These are phyloP conservation scores for Eurois occulta DNA, from an alignment of 2,888 invertebrate species.

Conservation along the genomic window DNA sequence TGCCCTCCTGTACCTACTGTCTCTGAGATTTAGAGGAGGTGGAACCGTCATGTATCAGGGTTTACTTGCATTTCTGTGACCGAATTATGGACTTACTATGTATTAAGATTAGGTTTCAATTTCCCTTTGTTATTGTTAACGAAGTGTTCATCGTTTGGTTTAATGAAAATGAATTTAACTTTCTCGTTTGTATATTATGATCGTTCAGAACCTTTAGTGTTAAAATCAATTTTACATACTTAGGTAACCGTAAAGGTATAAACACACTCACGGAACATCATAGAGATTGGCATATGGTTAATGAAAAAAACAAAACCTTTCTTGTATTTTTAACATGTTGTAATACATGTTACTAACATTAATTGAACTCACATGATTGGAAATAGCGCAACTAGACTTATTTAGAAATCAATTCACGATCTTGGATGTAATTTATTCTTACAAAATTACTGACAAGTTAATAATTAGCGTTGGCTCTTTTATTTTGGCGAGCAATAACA, in stretches of 20 bases:
- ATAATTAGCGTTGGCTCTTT: conserved; percentile 45
- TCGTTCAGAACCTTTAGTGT: neutral
- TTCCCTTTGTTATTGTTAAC: conserved; percentile 6
- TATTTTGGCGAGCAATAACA: conserved; percentile 45
- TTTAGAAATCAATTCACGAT: conserved; percentile 52
- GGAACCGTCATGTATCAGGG: conserved; percentile 35
- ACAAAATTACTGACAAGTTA: conserved; percentile 52
- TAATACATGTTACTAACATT: neutral
- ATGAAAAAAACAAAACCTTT: neutral
- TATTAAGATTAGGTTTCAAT: neutral
- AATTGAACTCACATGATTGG: conserved; percentile 33
- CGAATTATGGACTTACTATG: neutral
- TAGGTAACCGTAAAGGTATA: too few relatives aligned
- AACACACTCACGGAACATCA: neutral
- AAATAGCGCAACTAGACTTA: conserved; percentile 18
- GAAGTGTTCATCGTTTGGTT: neutral
- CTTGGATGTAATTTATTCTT: conserved; percentile 37
- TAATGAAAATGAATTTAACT: conserved; percentile 1
- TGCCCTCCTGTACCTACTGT: conserved; percentile 52
- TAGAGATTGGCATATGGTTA: neutral
- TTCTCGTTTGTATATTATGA: neutral
- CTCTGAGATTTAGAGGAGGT: conserved; percentile 28
- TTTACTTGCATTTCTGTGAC: conserved; percentile 6
- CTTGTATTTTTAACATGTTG: neutral
- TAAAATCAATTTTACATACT: neutral